A percentile compares a stretch with the other conserved stretches of the same genome.
These are phyloP conservation scores for Microchirus variegatus DNA, from an alignment of 2,797 vertebrate genomes.

Conservation along the genomic window DNA sequence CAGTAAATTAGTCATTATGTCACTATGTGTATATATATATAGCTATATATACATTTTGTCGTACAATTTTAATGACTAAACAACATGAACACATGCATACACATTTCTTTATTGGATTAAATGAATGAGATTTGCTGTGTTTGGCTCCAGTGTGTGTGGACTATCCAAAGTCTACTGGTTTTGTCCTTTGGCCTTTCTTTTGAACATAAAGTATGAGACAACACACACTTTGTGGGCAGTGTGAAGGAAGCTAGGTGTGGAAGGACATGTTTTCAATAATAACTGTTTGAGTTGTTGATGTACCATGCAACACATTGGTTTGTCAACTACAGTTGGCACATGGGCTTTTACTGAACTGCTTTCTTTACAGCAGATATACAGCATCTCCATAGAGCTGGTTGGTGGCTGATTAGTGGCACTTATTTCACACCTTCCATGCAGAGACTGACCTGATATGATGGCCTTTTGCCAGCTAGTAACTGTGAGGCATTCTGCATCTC, in stretches of 20 bases:
- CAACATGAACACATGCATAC: not conserved
- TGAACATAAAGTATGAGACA: conserved; percentile 20
- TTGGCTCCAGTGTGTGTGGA: no score
- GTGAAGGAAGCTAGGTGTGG: conserved; percentile 17
- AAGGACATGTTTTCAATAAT: conserved; percentile 9
- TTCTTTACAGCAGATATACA: conserved; percentile 9
- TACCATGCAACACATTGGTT: conserved; percentile 18
- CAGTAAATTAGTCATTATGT: conserved; percentile 14
- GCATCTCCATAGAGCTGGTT: conserved; percentile 28
- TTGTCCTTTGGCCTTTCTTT: conserved; percentile 1
- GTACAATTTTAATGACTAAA: conserved; percentile 4
- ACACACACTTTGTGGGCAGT: conserved; percentile 11
- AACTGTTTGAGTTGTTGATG: conserved; percentile 23
- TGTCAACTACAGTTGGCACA: conserved; percentile 17
- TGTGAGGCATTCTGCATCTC: conserved; percentile 78
- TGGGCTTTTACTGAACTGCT: not conserved
- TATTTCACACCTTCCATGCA: conserved; percentile 66
- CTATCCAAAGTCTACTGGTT: not conserved
- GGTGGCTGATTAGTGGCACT: conserved; percentile 58
- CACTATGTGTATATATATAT: no score
- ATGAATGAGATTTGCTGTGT: no score
- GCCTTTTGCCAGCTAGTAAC: conserved; percentile 79
- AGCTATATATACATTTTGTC: no score
- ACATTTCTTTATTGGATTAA: not conserved
- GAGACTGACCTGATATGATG: conserved; percentile 66